Conservation (phyloP, 2,888 invertebrate species). For the Leucophenga maculata region DNA sequence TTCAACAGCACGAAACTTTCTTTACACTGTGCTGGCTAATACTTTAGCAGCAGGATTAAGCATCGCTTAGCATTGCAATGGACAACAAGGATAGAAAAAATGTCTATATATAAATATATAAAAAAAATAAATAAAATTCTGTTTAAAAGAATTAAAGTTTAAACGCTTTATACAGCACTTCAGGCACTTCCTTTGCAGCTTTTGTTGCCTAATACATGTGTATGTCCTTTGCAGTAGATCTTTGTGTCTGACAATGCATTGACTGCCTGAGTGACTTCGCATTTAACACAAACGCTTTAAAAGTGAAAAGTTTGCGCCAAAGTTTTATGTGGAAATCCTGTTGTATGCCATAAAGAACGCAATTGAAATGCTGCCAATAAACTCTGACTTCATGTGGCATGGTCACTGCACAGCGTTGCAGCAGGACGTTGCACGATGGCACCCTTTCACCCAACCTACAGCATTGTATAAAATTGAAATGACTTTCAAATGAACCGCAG, state of each 20-base stretch:
- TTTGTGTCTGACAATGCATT: constrained; percentile 8
- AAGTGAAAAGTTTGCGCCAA: constrained; percentile 19
- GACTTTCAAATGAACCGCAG: constrained; percentile 15
- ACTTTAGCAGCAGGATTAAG: constrained; percentile 64
- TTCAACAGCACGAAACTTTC: constrained; percentile 55
- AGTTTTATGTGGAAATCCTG: constrained; percentile 12
- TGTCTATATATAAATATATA: too few relatives aligned
- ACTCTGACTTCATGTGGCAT: not conserved
- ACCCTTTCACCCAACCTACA: not conserved
- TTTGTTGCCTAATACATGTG: not conserved
- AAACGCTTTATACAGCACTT: constrained; percentile 55
- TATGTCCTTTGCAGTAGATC: constrained; percentile 30
- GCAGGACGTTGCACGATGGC: too few relatives aligned
- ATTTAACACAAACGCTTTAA: constrained; percentile 24
- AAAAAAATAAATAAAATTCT: constrained; percentile 42
- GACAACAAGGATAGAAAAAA: constrained; percentile 38
- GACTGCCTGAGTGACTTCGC: constrained; percentile 24
- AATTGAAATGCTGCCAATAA: constrained; percentile 24
- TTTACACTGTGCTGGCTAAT: constrained; percentile 56
- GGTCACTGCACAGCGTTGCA: too few relatives aligned
- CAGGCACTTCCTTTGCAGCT: constrained; percentile 57
- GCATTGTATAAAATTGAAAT: constrained; percentile 4
- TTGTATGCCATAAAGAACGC: constrained; percentile 15
- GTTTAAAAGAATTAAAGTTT: constrained; percentile 63
- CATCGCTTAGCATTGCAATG: constrained; percentile 48